phyloP scores from a whole-genome alignment of 1,140 invertebrate genomes.

The Oryzaephilus surinamensis region DNA sequence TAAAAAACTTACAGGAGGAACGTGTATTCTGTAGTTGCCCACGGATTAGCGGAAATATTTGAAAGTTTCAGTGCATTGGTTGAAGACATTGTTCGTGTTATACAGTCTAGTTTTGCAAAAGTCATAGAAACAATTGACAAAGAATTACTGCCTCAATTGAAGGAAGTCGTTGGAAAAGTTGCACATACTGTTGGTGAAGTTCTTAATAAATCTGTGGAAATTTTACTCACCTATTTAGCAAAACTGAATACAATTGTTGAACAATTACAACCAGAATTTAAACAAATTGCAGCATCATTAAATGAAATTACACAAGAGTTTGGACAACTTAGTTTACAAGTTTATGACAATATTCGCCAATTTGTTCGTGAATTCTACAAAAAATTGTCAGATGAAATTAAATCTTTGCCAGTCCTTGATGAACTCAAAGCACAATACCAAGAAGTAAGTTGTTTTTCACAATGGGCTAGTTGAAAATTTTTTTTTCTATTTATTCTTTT shows the following conservation, averaged over 20 bases:
- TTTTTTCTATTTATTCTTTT: too few relatives aligned
- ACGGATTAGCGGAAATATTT: slow-evolving; percentile 39
- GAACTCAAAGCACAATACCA: slow-evolving; percentile 36
- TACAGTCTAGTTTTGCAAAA: slow-evolving; percentile 35
- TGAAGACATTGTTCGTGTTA: slow-evolving; percentile 36
- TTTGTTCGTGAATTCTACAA: slow-evolving; percentile 39
- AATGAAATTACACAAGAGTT: slow-evolving; percentile 36
- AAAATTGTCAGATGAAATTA: slow-evolving; percentile 41
- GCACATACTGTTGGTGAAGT: slow-evolving; percentile 34
- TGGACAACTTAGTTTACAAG: slow-evolving; percentile 39
- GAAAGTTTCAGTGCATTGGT: slow-evolving; percentile 38
- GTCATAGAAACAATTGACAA: slow-evolving; percentile 41
- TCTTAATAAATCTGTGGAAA: slow-evolving; percentile 39
- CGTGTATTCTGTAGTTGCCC: slow-evolving; percentile 38
- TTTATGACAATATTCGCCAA: slow-evolving; percentile 36
- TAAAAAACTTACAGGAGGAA: too few relatives aligned
- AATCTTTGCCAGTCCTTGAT: slow-evolving; percentile 44
- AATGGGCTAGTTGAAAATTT: background rate
- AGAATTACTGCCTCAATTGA: slow-evolving; percentile 45
- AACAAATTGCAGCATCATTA: slow-evolving; percentile 46
- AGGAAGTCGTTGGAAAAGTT: slow-evolving; percentile 43
- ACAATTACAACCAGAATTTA: slow-evolving; percentile 52
- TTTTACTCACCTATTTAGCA: slow-evolving; percentile 41
- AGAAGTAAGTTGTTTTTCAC: slow-evolving; percentile 12
- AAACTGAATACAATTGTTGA: slow-evolving; percentile 44